Conservation (phyloP, 2,113 vertebrate genomes). For the Leucopternis melanops region DNA sequence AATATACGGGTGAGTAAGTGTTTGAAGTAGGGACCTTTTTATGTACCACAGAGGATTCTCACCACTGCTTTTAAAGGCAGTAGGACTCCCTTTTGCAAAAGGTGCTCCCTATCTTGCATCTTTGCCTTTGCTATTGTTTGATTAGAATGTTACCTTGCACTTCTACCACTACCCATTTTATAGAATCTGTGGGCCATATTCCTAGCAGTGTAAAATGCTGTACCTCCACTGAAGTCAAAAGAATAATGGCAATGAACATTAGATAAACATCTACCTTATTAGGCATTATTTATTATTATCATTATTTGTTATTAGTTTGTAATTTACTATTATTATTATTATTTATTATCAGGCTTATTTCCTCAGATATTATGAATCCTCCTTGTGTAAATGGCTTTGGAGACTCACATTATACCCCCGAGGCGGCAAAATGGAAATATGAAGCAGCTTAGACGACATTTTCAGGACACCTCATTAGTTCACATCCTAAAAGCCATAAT, state of each 20-base stretch:
- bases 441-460: not conserved
- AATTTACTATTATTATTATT: not conserved
- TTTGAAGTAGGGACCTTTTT: not conserved
- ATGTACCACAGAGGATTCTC: not conserved
- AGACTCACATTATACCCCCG: not conserved
- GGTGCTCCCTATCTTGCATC: not conserved
- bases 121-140: not conserved
- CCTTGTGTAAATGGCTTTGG: not conserved
- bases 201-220: not conserved
- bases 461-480: not conserved
- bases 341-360: not conserved
- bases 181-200: not conserved
- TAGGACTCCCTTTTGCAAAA: not conserved
- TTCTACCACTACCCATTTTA: not conserved
- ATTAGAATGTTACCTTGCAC: not conserved
- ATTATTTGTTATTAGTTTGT: not conserved
- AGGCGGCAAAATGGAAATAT: not conserved
- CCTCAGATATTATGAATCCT: not conserved
- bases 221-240: not conserved
- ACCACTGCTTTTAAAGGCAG: not conserved
- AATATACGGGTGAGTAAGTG: not conserved
- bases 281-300: not conserved
- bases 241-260: not conserved
- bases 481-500: not conserved
- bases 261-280: not conserved